A percentile compares a stretch with the other conserved stretches of the same genome.
Evolutionary conservation across 2,888 invertebrate genomes (phyloP).

Genomic region (Schizotus pectinicornis): DNA sequence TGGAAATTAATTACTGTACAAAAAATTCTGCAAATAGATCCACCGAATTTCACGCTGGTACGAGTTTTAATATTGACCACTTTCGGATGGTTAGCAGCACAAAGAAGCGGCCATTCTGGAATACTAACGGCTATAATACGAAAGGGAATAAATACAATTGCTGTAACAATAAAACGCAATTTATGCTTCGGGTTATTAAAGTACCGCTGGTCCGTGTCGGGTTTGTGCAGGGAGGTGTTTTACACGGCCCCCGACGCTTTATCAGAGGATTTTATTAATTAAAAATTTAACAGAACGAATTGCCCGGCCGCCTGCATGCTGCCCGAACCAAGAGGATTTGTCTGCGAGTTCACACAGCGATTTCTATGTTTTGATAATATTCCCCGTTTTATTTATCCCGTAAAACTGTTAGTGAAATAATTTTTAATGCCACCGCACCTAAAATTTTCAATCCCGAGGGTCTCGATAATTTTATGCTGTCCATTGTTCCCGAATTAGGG

Average conservation of each 20-base stretch:
- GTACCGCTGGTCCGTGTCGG: slow-evolving; percentile 33
- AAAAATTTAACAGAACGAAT: slow-evolving; percentile 36
- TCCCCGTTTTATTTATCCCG: slow-evolving; percentile 18
- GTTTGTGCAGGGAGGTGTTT: slow-evolving; percentile 33
- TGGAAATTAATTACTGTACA: too few relatives aligned
- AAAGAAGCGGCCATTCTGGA: too few relatives aligned
- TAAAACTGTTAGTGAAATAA: too few relatives aligned
- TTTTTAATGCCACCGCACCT: too few relatives aligned
- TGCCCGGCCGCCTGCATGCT: slow-evolving; percentile 16
- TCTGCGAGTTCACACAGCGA: slow-evolving; percentile 17
- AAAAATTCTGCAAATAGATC: too few relatives aligned
- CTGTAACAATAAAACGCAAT: slow-evolving; percentile 39
- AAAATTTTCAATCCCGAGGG: neutral
- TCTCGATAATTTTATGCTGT: neutral
- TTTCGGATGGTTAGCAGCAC: too few relatives aligned
- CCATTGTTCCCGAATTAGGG: neutral
- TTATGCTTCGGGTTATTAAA: slow-evolving; percentile 39
- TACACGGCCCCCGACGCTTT: slow-evolving; percentile 26
- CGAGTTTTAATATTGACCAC: too few relatives aligned
- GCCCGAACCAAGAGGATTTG: slow-evolving; percentile 22
- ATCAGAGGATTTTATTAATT: slow-evolving; percentile 39
- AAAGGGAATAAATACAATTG: slow-evolving; percentile 40
- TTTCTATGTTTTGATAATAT: slow-evolving; percentile 13
- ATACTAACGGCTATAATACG: slow-evolving; percentile 31
- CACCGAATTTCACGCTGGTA: too few relatives aligned